phyloP scores from a whole-genome alignment of 1,140 invertebrate genomes.

The Agraylea sexmaculata region DNA sequence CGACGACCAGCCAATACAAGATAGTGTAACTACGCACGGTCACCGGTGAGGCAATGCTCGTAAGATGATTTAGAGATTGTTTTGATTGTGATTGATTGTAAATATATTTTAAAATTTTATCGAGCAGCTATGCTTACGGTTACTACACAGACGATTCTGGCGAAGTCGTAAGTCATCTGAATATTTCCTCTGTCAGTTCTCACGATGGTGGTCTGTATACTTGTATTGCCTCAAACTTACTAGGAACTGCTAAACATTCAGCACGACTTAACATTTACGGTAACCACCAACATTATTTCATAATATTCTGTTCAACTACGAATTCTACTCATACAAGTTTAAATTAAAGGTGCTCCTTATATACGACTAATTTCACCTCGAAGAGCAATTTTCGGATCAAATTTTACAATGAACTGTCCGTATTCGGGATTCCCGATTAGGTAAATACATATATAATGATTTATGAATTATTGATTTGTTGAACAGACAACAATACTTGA shows the following conservation, averaged over 20 bases:
- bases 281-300: slow-evolving; percentile 19
- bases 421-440: slow-evolving; percentile 60
- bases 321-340: slow-evolving; percentile 8
- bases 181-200: slow-evolving; percentile 44
- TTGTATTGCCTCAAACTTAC: slow-evolving; percentile 45
- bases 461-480: slow-evolving; percentile 5
- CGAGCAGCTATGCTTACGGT: slow-evolving; percentile 12
- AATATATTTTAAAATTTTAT: slow-evolving; percentile 8
- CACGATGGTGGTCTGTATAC: slow-evolving; percentile 62
- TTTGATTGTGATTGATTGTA: slow-evolving; percentile 1
- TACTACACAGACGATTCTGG: slow-evolving; percentile 18
- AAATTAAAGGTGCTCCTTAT: slow-evolving; percentile 48
- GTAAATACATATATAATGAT: slow-evolving; percentile 51
- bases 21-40: slow-evolving; percentile 26
- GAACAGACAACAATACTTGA: slow-evolving; percentile 1
- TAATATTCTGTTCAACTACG: slow-evolving; percentile 2
- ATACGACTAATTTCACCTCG: slow-evolving; percentile 54
- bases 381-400: slow-evolving; percentile 55
- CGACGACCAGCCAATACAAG: slow-evolving; percentile 50
- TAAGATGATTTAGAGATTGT: background rate
- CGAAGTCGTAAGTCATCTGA: slow-evolving; percentile 29
- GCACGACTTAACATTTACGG: slow-evolving; percentile 56
- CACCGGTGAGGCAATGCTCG: slow-evolving; percentile 14
- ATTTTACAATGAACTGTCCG: slow-evolving; percentile 52
- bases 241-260: slow-evolving; percentile 52